phyloP scores from a whole-genome alignment of 2,888 invertebrate species.

The Perdita meconis region DNA sequence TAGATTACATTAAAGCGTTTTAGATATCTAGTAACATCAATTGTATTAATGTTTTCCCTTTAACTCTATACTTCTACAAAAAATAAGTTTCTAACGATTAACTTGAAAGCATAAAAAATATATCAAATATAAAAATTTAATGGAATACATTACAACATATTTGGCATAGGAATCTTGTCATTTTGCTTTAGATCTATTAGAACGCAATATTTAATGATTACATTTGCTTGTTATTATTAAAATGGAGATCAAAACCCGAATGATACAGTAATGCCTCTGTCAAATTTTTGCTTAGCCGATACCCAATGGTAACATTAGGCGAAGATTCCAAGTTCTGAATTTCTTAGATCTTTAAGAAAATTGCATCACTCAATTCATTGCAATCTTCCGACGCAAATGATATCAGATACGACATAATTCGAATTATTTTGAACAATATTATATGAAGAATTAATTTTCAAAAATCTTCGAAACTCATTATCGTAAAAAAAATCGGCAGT shows the following conservation, averaged over 20 bases:
- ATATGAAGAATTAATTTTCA: too few species aligned
- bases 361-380: too few species aligned
- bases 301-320: too few species aligned
- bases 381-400: too few species aligned
- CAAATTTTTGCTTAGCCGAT: too few species aligned
- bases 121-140: conserved; percentile 21
- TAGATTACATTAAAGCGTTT: conserved; percentile 14
- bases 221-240: conserved; percentile 13
- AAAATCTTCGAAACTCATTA: too few species aligned
- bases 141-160: neutral
- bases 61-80: conserved; percentile 11
- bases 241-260: conserved; percentile 25
- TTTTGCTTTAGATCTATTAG: conserved; percentile 5
- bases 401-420: too few species aligned
- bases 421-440: too few species aligned
- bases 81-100: conserved; percentile 1
- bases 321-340: too few species aligned
- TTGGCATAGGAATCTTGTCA: neutral
- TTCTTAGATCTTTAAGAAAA: too few species aligned
- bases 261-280: too few species aligned
- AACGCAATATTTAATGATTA: conserved; percentile 19
- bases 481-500: too few species aligned
- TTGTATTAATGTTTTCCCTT: neutral
- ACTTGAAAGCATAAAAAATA: conserved; percentile 32
- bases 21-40: neutral